Percentiles rank a stretch among this genome's conserved stretches.
These are phyloP conservation scores for Cantharis lateralis DNA, from an alignment of 2,888 invertebrate genomes.

Conservation along the genomic window DNA sequence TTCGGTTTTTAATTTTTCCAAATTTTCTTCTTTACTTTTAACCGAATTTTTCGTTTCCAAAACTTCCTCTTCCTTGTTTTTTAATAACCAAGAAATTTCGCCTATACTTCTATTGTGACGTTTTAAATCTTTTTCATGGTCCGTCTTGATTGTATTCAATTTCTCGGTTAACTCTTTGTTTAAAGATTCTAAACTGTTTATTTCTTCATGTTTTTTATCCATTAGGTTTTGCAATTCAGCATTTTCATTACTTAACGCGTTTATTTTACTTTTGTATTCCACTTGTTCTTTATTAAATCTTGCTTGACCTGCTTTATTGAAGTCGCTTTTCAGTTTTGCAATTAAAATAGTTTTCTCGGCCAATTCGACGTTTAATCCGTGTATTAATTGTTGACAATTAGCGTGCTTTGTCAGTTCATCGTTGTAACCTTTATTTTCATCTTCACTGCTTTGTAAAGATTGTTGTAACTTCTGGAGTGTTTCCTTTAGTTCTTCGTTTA, in stretches of 20 bases:
- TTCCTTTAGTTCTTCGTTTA: not conserved
- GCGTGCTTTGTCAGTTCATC: not conserved
- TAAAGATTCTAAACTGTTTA: slow-evolving; percentile 12
- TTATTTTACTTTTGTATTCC: slow-evolving; percentile 13
- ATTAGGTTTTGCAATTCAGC: slow-evolving; percentile 11
- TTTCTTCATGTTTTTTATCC: slow-evolving; percentile 17
- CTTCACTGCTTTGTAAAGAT: not conserved
- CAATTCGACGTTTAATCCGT: not conserved
- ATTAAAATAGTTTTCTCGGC: not conserved
- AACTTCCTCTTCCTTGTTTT: slow-evolving; percentile 6
- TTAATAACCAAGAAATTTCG: slow-evolving; percentile 4
- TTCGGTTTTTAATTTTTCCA: slow-evolving; percentile 4
- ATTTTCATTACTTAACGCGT: slow-evolving; percentile 20
- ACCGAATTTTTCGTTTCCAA: not conserved
- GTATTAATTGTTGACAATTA: not conserved
- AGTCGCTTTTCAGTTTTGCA: not conserved
- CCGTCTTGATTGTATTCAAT: not conserved
- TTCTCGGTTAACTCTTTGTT: slow-evolving; percentile 14
- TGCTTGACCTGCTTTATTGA: not conserved
- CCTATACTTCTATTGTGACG: not conserved
- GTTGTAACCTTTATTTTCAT: not conserved
- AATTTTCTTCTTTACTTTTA: not conserved
- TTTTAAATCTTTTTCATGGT: not conserved
- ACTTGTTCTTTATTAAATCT: not conserved
- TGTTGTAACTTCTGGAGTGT: not conserved